Evolutionary conservation across 2,113 vertebrate species (phyloP).

Genomic region (Aptenodytes patagonicus): DNA sequence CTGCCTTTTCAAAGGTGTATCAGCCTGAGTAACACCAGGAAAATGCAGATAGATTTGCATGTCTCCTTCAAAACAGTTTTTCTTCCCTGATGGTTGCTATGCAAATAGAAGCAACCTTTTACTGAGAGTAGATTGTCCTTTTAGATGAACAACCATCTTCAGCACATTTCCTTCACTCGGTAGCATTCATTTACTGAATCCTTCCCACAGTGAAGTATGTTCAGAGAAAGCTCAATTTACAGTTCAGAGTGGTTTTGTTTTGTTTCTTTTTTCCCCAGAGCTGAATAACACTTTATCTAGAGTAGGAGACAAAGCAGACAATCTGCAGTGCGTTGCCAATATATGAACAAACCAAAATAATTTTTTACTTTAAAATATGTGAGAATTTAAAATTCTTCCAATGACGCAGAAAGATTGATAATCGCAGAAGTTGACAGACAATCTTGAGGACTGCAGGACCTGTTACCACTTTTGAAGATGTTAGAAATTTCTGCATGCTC

Average conservation of each 20-base stretch:
- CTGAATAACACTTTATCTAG: neutral
- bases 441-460: neutral
- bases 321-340: neutral
- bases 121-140: neutral
- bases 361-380: neutral
- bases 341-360: neutral
- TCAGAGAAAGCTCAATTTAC: neutral
- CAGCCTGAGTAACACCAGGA: neutral
- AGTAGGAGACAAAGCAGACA: neutral
- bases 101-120: neutral
- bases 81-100: neutral
- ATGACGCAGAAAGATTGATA: neutral
- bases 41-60: rapidly evolving
- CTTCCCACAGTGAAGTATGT: neutral
- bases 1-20: neutral
- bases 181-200: neutral
- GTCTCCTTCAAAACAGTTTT: neutral
- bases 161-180: neutral
- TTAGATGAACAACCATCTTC: neutral
- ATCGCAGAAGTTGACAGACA: neutral
- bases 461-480: neutral
- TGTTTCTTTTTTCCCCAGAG: neutral
- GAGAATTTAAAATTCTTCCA: neutral
- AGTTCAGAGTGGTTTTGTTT: neutral
- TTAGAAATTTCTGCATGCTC: neutral